Base-by-base conservation (phyloP, 1,140 invertebrate genomes). In the Drosophila sucinea region DNA sequence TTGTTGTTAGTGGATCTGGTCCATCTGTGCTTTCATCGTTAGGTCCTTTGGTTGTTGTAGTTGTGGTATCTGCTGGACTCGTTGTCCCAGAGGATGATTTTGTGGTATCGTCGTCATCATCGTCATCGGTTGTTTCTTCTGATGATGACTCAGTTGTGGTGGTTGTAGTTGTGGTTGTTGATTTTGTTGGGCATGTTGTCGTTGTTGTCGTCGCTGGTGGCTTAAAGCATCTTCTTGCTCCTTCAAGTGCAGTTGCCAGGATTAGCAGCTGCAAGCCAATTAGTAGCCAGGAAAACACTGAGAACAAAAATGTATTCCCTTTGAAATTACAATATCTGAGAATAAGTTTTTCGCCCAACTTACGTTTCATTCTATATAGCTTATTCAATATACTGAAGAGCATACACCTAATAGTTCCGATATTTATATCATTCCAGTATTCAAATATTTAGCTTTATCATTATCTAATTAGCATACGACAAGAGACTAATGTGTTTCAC, bases 381-480 rank as follows among this genome's bases (percentile, higher is more conserved):
- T 60, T 55, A 29, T 62, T 58, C 30, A 30, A 51, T 40, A 7
- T 33, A 38, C 5, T 51, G 11, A 8, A 6, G 6, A 1, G 27
- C 8, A 27, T 51, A 27, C 6, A 51, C 44, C 29, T 0, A 30
- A 1, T 29, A 38, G 23, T 30, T 23, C 17, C 11, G 0, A 23
- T 78, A 79, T 86, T 82, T 86, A 86, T 86, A 86, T 32, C 32
- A 44, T 62, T 64, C 29, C 4, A 5, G 57, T 54, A n/a, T 69
- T 67, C 58, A 70, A 51, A 51, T 51, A 51, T 51, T 51, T 25
- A 4, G 3, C 40, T 10, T 54, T 63, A 73, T 80, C 68, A 57
- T 61, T 32, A 68, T 67, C 58, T 69, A 79, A 87, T 86, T 86
- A 83, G 79, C 51, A 71, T 79, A 60, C 35, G 23, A 83, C 83